A percentile compares a stretch with the other conserved stretches of the same genome.
phyloP scores from a whole-genome alignment of 92 coral and sea anemone species.

The Micromussa lordhowensis region DNA sequence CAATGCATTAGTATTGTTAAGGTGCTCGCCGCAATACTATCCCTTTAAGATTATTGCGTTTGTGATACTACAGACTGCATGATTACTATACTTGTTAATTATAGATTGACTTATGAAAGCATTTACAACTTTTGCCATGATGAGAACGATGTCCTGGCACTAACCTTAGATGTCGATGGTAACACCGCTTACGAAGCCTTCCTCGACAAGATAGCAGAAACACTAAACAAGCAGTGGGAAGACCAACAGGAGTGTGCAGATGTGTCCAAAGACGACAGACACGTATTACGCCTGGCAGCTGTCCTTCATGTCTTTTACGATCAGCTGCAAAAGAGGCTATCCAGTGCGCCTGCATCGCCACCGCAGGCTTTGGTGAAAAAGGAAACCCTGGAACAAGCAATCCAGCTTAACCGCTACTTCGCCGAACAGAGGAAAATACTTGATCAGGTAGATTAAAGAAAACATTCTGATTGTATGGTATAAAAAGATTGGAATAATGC shows the following conservation, averaged over 20 bases:
- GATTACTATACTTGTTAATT: neutral
- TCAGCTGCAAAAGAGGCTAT: neutral
- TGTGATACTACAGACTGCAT: too few relatives aligned
- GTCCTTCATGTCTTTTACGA: constrained; percentile 24
- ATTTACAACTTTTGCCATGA: constrained; percentile 14
- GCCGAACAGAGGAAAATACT: neutral
- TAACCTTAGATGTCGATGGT: constrained; percentile 15
- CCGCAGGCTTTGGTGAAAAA: neutral
- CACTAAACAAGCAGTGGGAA: constrained; percentile 26
- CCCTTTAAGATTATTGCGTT: neutral
- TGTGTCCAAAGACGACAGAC: constrained; percentile 30
- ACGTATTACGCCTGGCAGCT: constrained; percentile 19
- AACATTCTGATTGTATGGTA: too few relatives aligned
- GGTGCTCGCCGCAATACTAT: too few relatives aligned
- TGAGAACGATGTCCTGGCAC: neutral
- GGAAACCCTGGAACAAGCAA: constrained; percentile 1
- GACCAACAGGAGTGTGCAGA: neutral
- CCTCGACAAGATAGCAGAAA: constrained; percentile 1
- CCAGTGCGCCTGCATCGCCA: neutral
- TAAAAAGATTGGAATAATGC: too few relatives aligned
- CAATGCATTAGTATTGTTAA: too few relatives aligned
- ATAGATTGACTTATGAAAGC: neutral
- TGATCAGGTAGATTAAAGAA: neutral
- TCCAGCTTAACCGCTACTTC: neutral
- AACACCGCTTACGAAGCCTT: constrained; percentile 8